phyloP scores from a whole-genome alignment of 2,113 vertebrate species.

The Tichodroma muraria region DNA sequence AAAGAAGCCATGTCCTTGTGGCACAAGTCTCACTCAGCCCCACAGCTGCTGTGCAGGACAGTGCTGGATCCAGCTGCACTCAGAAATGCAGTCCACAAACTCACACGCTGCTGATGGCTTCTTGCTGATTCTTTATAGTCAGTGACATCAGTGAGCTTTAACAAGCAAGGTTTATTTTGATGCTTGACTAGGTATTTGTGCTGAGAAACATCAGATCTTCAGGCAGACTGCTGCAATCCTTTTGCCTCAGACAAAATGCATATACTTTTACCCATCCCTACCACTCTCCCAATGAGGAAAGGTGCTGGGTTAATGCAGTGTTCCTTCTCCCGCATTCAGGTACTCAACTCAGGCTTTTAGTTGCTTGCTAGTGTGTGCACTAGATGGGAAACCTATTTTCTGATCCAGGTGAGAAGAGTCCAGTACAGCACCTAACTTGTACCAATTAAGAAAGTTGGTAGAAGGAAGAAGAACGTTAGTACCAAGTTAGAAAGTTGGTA shows the following conservation, averaged over 20 bases:
- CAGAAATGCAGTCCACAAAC: accelerated
- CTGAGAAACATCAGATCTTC: background rate
- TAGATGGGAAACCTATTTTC: background rate
- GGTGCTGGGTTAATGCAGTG: background rate
- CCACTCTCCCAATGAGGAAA: accelerated
- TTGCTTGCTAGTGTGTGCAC: background rate
- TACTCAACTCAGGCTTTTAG: background rate
- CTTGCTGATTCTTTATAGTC: too few relatives aligned
- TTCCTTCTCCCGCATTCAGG: too few relatives aligned
- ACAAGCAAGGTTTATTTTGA: background rate
- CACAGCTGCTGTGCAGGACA: background rate
- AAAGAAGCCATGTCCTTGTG: accelerated
- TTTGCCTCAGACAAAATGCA: accelerated
- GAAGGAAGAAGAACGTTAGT: too few relatives aligned
- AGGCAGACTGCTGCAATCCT: background rate
- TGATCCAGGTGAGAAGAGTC: background rate
- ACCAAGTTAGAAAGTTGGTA: too few relatives aligned
- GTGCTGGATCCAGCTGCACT: background rate
- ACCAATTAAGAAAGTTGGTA: too few relatives aligned
- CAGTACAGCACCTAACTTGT: background rate
- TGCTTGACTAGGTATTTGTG: too few relatives aligned
- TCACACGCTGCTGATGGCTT: accelerated
- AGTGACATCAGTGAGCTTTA: accelerated
- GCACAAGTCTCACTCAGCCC: background rate
- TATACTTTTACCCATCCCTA: background rate